Percentiles rank a stretch among this genome's conserved stretches.
Conservation (phyloP, 1,140 invertebrate species). For the Aethina tumida region DNA sequence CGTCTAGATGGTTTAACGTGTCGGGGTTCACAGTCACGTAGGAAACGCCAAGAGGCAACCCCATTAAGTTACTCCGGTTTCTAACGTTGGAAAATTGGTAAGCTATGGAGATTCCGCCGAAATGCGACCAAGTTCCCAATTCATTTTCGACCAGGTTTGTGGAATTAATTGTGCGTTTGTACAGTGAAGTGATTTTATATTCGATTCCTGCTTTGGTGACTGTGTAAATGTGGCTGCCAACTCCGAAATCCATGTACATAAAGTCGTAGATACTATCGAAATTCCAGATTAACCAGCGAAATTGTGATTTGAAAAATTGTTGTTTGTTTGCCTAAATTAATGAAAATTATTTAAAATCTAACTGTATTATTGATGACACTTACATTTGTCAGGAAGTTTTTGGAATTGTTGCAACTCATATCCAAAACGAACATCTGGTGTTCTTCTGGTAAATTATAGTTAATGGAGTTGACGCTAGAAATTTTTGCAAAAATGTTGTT, state of each 20-base stretch:
- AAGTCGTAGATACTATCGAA: background rate
- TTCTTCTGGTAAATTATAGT: background rate
- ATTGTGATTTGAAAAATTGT: constrained; percentile 10
- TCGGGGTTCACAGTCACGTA: constrained; percentile 44
- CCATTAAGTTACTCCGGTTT: constrained; percentile 12
- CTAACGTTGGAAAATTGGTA: constrained; percentile 2
- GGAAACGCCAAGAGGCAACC: constrained; percentile 24
- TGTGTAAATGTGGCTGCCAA: constrained; percentile 10
- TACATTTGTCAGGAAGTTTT: constrained; percentile 3
- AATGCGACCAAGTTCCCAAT: constrained; percentile 4
- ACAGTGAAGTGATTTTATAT: constrained; percentile 8
- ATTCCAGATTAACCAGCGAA: constrained; percentile 8
- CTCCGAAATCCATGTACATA: constrained; percentile 6
- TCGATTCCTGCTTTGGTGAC: background rate
- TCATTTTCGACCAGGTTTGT: constrained; percentile 3
- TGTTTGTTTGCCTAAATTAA: constrained; percentile 7
- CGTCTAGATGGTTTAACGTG: constrained; percentile 44
- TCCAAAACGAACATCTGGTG: constrained; percentile 7
- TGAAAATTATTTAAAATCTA: background rate
- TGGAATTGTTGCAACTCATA: background rate
- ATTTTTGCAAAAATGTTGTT: constrained; percentile 1
- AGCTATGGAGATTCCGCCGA: constrained; percentile 3
- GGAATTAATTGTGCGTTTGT: constrained; percentile 8
- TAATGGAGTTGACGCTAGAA: background rate
- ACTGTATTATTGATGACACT: background rate